A percentile compares a stretch with the other conserved stretches of the same genome.
These are phyloP conservation scores for Diarsia rubi DNA, from an alignment of 2,888 invertebrate species.

Conservation along the genomic window DNA sequence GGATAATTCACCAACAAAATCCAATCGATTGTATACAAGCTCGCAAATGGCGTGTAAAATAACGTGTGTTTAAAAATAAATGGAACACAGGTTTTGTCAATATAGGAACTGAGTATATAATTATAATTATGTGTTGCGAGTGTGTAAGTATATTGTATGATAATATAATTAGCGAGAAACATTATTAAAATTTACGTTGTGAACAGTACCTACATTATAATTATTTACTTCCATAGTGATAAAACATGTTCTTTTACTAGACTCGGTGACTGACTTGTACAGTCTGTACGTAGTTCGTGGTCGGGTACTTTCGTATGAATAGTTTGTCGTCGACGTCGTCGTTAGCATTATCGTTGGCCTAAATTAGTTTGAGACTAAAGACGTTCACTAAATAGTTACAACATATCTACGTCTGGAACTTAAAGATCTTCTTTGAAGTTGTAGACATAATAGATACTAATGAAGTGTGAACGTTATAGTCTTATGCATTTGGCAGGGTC, in stretches of 20 bases:
- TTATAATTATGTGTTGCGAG: slow-evolving; percentile 3
- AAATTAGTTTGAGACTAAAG: slow-evolving; percentile 32
- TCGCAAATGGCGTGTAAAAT: not conserved
- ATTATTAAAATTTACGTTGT: slow-evolving; percentile 4
- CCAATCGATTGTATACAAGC: slow-evolving; percentile 2
- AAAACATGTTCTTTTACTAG: slow-evolving; percentile 2
- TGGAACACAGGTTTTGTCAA: not conserved
- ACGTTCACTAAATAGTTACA: slow-evolving; percentile 14
- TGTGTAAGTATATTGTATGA: slow-evolving; percentile 1
- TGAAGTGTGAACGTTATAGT: not conserved
- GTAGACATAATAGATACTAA: not conserved
- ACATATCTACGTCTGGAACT: not conserved
- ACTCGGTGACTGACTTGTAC: not conserved
- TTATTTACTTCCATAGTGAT: not conserved
- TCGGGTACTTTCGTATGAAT: slow-evolving; percentile 9
- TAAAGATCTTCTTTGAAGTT: slow-evolving; percentile 1
- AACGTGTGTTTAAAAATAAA: slow-evolving; percentile 22
- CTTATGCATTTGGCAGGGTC: slow-evolving; percentile 7
- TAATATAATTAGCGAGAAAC: not conserved
- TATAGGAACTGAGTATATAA: not conserved
- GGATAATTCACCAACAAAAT: slow-evolving; percentile 4
- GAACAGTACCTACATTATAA: not conserved
- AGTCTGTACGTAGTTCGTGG: not conserved
- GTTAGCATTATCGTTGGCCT: slow-evolving; percentile 37
- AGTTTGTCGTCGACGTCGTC: slow-evolving; percentile 8